phyloP scores from a whole-genome alignment of 2,888 invertebrate species.

The Caenorhabditis wallacei region DNA sequence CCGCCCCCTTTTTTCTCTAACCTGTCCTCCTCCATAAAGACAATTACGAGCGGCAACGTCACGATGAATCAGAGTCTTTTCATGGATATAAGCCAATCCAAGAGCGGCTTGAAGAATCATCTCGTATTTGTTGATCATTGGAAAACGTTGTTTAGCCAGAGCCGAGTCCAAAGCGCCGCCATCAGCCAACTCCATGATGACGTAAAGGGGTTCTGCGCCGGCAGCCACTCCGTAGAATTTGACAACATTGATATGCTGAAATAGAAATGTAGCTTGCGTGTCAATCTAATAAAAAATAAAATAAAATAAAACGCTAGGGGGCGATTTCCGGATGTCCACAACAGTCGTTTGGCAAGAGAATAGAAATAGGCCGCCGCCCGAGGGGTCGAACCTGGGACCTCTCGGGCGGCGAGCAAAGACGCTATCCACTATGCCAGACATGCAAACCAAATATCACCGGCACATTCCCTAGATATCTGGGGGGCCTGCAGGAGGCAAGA shows the following conservation, averaged over 20 bases:
- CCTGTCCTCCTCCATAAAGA: slow-evolving; percentile 63
- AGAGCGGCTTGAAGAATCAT: slow-evolving; percentile 70
- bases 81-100: slow-evolving; percentile 73
- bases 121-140: slow-evolving; percentile 65
- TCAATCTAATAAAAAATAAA: too few species aligned
- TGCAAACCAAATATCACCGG: too few species aligned
- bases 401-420: too few species aligned
- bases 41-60: slow-evolving; percentile 70
- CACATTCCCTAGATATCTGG: too few species aligned
- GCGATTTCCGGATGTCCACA: too few species aligned
- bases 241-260: slow-evolving; percentile 63
- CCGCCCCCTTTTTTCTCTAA: neutral
- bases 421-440: too few species aligned
- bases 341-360: too few species aligned
- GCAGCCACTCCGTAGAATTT: slow-evolving; percentile 71
- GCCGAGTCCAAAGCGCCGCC: slow-evolving; percentile 72
- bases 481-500: too few species aligned
- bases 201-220: slow-evolving; percentile 71
- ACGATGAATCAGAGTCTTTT: slow-evolving; percentile 55
- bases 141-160: slow-evolving; percentile 64
- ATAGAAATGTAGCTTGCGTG: too few species aligned
- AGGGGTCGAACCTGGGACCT: too few species aligned
- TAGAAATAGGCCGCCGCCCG: too few species aligned
- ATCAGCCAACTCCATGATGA: slow-evolving; percentile 73
- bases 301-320: too few species aligned